phyloP scores from a whole-genome alignment of 2,888 invertebrate genomes.

The Pollenia griseotomentosa region DNA sequence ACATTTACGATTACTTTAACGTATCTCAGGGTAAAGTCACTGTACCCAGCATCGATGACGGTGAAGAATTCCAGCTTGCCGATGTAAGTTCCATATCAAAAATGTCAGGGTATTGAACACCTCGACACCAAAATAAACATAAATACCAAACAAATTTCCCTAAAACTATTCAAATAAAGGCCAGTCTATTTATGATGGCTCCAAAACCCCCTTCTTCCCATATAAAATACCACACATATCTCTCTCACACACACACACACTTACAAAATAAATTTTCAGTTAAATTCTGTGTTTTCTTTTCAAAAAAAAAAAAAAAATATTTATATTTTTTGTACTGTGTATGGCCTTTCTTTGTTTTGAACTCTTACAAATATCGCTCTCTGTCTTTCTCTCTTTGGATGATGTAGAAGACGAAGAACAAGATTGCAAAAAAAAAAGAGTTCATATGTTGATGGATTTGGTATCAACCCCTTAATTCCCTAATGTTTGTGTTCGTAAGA shows the following conservation, averaged over 20 bases:
- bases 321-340: conserved; percentile 75
- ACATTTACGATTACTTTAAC: conserved; percentile 96
- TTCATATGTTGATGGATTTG: conserved; percentile 44
- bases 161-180: conserved; percentile 16
- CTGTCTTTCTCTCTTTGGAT: conserved; percentile 41
- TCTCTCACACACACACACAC: conserved; percentile 67
- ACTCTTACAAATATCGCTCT: conserved; percentile 74
- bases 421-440: conserved; percentile 48
- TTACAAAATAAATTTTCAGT: conserved; percentile 73
- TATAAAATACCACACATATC: conserved; percentile 22
- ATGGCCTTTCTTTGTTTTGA: conserved; percentile 75
- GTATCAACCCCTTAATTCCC: conserved; percentile 22
- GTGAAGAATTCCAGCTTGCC: conserved; percentile 94
- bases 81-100: conserved; percentile 91
- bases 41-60: conserved; percentile 97
- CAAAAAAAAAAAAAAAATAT: not conserved
- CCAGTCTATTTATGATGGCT: conserved; percentile 34
- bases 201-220: not conserved
- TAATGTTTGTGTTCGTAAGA: conserved; percentile 55
- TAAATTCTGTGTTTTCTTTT: conserved; percentile 67
- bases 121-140: conserved; percentile 33
- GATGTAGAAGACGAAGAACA: conserved; percentile 19
- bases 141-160: conserved; percentile 32
- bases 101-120: conserved; percentile 51
- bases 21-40: conserved; percentile 98